These are phyloP conservation scores for Lophotis ruficrista DNA, from an alignment of 2,113 vertebrate species.

Conservation along the genomic window DNA sequence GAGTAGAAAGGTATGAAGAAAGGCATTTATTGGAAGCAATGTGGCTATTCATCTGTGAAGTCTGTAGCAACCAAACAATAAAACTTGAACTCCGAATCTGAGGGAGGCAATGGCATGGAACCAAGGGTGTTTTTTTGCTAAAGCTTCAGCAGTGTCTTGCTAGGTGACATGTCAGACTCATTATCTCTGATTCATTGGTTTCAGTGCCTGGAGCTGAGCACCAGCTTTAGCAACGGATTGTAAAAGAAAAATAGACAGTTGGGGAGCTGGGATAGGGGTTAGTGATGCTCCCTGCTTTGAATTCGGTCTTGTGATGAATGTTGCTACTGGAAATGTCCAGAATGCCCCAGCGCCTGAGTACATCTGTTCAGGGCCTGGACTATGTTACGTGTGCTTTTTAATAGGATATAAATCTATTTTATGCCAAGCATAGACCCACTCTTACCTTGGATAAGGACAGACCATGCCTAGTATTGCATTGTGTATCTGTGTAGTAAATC, in stretches of 20 bases:
- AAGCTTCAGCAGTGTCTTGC: conserved; percentile 20
- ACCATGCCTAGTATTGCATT: too few relatives aligned
- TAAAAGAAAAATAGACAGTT: background rate
- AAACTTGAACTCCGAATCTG: background rate
- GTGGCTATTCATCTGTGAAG: conserved; percentile 46
- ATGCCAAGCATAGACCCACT: background rate
- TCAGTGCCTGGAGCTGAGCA: conserved; percentile 3
- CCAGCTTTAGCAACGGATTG: background rate
- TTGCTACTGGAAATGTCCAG: background rate
- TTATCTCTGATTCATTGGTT: conserved; percentile 67
- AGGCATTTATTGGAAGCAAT: conserved; percentile 24
- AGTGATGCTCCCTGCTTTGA: background rate
- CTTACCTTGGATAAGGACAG: background rate
- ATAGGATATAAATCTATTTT: background rate
- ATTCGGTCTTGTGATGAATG: background rate
- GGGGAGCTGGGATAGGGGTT: background rate
- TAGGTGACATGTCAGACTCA: conserved; percentile 48
- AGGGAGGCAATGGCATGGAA: conserved; percentile 22
- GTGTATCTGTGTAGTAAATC: background rate
- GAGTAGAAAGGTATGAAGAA: background rate
- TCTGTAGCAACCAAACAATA: conserved; percentile 59
- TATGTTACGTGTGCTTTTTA: background rate
- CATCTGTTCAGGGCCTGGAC: too few relatives aligned
- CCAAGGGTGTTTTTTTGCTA: conserved; percentile 4
- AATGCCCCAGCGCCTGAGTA: background rate